Evolutionary conservation across 1,140 invertebrate species (phyloP).

Genomic region (Mercenaria mercenaria): DNA sequence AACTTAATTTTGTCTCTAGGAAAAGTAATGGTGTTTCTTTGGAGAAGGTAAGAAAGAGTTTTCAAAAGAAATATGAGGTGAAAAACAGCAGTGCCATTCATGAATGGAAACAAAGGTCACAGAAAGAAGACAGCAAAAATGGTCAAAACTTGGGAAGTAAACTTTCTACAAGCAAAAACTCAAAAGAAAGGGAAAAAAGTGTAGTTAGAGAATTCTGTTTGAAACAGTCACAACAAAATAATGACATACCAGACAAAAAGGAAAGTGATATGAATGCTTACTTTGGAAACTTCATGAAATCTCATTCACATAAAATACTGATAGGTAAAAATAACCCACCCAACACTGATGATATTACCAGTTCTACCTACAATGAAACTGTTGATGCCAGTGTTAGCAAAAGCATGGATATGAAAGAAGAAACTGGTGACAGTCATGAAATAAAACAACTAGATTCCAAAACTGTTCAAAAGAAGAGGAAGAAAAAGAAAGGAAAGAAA

Average conservation of each 20-base stretch:
- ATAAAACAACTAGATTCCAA: not conserved
- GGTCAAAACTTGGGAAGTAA: no score
- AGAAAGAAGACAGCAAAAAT: not conserved
- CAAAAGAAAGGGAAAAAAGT: not conserved
- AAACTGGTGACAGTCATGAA: not conserved
- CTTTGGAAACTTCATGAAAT: no score
- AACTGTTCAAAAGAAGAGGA: not conserved
- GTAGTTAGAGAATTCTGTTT: constrained; percentile 9
- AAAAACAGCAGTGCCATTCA: constrained; percentile 17
- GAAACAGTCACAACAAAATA: not conserved
- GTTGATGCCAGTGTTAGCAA: no score
- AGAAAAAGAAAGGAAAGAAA: not conserved
- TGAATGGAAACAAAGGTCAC: not conserved
- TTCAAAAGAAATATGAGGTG: constrained; percentile 33
- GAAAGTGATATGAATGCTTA: not conserved
- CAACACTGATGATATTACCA: no score
- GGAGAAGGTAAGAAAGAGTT: not conserved
- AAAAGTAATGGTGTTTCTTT: not conserved
- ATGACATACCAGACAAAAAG: not conserved
- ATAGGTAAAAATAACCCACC: no score
- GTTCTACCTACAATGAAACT: no score
- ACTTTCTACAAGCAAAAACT: not conserved
- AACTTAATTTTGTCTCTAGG: no score
- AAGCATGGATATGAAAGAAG: no score
- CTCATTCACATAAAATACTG: no score